Conservation (phyloP, 1,140 invertebrate species). For the Zaprionus tsacasi region DNA sequence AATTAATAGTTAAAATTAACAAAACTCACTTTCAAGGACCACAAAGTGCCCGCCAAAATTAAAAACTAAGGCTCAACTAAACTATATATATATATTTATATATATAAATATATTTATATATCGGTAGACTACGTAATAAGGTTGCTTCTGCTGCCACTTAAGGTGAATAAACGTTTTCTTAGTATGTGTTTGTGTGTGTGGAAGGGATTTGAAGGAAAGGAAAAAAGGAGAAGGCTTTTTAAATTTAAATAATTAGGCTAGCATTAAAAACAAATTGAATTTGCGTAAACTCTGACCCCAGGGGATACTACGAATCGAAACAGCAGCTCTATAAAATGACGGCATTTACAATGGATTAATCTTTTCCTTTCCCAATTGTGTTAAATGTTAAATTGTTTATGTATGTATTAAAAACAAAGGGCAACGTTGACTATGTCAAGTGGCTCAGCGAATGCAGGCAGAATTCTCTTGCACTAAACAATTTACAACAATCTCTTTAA, state of each 20-base stretch:
- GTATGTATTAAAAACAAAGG: conserved; percentile 13
- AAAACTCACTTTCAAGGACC: conserved; percentile 57
- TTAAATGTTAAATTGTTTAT: conserved; percentile 4
- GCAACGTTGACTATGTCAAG: conserved; percentile 68
- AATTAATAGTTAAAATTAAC: conserved; percentile 69
- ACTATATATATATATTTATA: conserved; percentile 11
- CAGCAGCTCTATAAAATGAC: conserved; percentile 41
- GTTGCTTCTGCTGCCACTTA: conserved; percentile 51
- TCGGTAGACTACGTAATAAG: conserved; percentile 39
- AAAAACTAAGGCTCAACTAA: conserved; percentile 64
- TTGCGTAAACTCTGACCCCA: conserved; percentile 53
- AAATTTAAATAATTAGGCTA: conserved; percentile 72
- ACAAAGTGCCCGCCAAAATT: conserved; percentile 16
- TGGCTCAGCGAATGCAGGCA: conserved; percentile 40
- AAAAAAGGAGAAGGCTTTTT: conserved; percentile 31
- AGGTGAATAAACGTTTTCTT: conserved; percentile 44
- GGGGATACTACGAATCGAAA: conserved; percentile 15
- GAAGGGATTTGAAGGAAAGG: not conserved
- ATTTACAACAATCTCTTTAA: conserved; percentile 67
- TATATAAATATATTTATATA: conserved; percentile 25
- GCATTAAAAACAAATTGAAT: conserved; percentile 71
- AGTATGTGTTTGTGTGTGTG: conserved; percentile 21
- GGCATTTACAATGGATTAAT: conserved; percentile 40
- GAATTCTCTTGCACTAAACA: conserved; percentile 41
- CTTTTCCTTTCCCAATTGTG: conserved; percentile 13